These are phyloP conservation scores for Aplysina aerophoba DNA, from an alignment of 37 sponge, comb jelly and placozoan genomes.

Conservation along the genomic window DNA sequence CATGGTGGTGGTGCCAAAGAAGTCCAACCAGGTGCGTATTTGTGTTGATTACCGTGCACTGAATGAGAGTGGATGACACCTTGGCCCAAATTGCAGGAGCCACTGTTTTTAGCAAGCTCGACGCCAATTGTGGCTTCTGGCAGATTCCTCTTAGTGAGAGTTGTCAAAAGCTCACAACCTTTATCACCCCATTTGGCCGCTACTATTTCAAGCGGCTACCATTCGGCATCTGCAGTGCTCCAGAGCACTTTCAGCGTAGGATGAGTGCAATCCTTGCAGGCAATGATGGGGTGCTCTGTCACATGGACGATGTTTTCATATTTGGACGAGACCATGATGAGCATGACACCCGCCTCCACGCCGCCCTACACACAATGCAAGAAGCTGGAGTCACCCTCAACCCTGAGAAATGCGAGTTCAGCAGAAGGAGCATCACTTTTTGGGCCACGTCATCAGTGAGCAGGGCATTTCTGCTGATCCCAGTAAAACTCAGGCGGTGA, in stretches of 20 bases:
- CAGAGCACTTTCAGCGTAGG: constrained; percentile 36
- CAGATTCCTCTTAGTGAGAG: constrained; percentile 20
- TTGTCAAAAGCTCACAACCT: constrained; percentile 33
- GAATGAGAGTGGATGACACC: constrained; percentile 31
- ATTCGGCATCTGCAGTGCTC: constrained; percentile 39
- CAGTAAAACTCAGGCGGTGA: constrained; percentile 34
- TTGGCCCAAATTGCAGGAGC: no score
- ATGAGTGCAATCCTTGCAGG: constrained; percentile 39
- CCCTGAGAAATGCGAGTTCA: constrained; percentile 51
- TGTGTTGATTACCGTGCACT: constrained; percentile 41
- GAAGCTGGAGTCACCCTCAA: constrained; percentile 51
- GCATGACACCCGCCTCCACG: constrained; percentile 38
- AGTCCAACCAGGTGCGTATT: constrained; percentile 13
- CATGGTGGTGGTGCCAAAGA: constrained; percentile 24
- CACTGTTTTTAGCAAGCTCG: no score
- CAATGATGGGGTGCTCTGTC: constrained; percentile 25
- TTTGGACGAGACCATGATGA: constrained; percentile 34
- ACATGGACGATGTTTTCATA: constrained; percentile 34
- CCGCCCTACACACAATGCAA: constrained; percentile 39
- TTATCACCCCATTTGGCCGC: constrained; percentile 36
- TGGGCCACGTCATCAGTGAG: constrained; percentile 45
- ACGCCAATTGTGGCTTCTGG: constrained; percentile 21
- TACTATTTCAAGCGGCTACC: constrained; percentile 39
- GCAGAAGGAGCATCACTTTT: not conserved
- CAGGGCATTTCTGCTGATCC: constrained; percentile 35